Conservation (phyloP, 2,113 vertebrate genomes). For the Brevimyrus niger region DNA sequence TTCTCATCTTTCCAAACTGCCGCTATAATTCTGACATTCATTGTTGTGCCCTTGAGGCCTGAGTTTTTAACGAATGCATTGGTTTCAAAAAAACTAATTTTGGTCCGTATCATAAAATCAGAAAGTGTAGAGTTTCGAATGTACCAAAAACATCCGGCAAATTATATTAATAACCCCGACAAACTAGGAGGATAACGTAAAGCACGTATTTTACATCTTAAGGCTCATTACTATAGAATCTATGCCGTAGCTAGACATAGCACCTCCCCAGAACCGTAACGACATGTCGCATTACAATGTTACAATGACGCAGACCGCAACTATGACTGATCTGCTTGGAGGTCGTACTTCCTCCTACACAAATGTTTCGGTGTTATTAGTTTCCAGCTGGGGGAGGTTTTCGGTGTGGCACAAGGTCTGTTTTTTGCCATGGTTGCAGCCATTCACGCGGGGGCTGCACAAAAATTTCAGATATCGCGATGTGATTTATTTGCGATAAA, state of each 20-base stretch:
- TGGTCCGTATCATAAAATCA: not conserved
- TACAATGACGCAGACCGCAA: not conserved
- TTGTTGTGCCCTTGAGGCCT: not conserved
- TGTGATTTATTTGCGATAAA: too few relatives aligned
- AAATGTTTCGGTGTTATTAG: not conserved
- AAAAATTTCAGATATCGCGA: too few relatives aligned
- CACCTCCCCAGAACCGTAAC: not conserved
- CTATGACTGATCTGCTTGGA: not conserved
- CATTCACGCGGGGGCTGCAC: not conserved
- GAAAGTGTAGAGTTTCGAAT: not conserved
- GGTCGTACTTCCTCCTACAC: not conserved
- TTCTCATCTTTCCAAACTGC: not conserved
- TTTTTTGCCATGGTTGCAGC: not conserved
- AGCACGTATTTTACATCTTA: not conserved
- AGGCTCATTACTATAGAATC: not conserved
- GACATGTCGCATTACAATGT: not conserved
- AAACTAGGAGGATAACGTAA: not conserved
- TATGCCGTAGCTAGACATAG: not conserved
- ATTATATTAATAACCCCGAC: not conserved
- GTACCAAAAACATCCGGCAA: not conserved
- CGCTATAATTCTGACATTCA: not conserved
- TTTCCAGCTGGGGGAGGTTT: too few relatives aligned
- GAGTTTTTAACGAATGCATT: not conserved
- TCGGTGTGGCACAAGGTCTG: not conserved
- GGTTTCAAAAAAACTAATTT: not conserved